Conservation (phyloP, 2,113 vertebrate genomes). For the Gymnorhina tibicen region DNA sequence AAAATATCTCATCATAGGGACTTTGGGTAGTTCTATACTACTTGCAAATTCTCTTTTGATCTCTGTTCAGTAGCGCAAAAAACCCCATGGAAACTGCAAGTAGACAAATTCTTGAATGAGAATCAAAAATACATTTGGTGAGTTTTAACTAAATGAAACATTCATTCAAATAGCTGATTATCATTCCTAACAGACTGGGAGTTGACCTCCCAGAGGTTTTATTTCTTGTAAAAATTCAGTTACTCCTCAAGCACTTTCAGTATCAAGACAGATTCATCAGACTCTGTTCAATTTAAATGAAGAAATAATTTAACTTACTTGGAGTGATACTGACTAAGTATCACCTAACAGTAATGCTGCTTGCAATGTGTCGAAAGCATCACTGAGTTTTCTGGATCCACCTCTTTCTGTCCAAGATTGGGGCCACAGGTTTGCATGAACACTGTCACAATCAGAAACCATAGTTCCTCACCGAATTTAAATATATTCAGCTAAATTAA, state of each 20-base stretch:
- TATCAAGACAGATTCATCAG: not conserved
- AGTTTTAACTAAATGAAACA: not conserved
- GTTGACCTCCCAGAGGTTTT: not conserved
- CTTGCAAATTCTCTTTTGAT: not conserved
- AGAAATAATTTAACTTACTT: not conserved
- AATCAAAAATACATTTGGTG: not conserved
- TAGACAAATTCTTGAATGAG: not conserved
- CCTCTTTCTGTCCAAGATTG: not conserved
- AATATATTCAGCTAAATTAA: not conserved
- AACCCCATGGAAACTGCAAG: accelerated
- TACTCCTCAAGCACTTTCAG: not conserved
- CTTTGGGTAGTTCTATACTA: not conserved
- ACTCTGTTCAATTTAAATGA: not conserved
- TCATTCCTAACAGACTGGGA: not conserved
- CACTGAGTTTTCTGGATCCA: not conserved
- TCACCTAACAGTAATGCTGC: not conserved
- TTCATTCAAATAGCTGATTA: not conserved
- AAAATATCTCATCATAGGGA: not conserved
- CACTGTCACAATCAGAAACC: not conserved
- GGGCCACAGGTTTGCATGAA: not conserved
- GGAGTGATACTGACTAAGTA: not conserved
- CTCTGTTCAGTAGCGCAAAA: not conserved
- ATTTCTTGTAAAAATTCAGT: not conserved
- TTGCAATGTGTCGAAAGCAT: not conserved
- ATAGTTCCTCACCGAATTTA: not conserved